Percentiles rank a stretch among this genome's conserved stretches.
Evolutionary conservation across 2,888 invertebrate genomes (phyloP).

Genomic region (Leptinotarsa tumamoca): DNA sequence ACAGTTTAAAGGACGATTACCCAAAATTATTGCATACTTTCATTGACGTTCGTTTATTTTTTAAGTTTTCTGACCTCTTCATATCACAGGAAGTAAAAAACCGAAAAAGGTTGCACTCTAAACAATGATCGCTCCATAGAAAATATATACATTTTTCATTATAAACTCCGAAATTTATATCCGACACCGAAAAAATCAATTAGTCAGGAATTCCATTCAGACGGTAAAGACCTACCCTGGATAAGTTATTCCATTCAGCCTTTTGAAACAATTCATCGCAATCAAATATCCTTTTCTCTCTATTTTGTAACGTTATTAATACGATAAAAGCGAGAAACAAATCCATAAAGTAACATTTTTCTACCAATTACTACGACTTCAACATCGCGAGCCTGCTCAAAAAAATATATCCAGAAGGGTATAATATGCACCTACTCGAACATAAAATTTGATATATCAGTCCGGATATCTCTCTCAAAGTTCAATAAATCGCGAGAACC

Average conservation of each 20-base stretch:
- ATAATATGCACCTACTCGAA: constrained; percentile 43
- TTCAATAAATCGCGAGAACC: constrained; percentile 53
- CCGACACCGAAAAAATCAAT: constrained; percentile 52
- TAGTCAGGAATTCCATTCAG: constrained; percentile 54
- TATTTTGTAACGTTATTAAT: background rate
- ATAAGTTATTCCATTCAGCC: background rate
- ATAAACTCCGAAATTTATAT: constrained; percentile 49
- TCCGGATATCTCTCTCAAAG: constrained; percentile 40
- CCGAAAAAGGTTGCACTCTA: too few relatives aligned
- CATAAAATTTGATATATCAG: constrained; percentile 45
- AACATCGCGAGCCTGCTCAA: constrained; percentile 31
- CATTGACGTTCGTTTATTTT: too few relatives aligned
- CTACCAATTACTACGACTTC: constrained; percentile 33
- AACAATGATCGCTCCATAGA: too few relatives aligned
- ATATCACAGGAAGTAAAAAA: too few relatives aligned
- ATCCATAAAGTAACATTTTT: constrained; percentile 18
- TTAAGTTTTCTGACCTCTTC: too few relatives aligned
- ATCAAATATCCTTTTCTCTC: background rate
- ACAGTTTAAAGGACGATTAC: too few relatives aligned
- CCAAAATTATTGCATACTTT: too few relatives aligned
- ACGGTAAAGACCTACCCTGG: constrained; percentile 43
- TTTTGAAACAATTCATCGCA: background rate
- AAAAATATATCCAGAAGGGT: constrained; percentile 33
- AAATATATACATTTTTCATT: background rate
- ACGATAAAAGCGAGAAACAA: background rate